Conservation (phyloP, 2,113 vertebrate species). For the Pterocles burchelli region DNA sequence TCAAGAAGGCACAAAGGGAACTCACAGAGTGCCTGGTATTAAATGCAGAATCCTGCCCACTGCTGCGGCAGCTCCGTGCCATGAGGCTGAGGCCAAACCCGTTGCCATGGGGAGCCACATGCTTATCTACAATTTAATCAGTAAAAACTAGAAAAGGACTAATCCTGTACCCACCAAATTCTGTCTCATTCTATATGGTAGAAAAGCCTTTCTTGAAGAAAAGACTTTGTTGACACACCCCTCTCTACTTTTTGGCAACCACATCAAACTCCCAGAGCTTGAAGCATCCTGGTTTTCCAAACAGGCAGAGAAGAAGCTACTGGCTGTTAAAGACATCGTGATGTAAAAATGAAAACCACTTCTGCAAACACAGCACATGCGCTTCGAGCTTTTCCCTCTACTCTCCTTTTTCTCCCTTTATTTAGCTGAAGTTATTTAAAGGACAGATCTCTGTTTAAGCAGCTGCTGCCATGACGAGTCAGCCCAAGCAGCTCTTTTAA, state of each 20-base stretch:
- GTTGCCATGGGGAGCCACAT: background rate
- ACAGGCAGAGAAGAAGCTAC: background rate
- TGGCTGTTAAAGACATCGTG: background rate
- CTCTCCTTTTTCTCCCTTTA: background rate
- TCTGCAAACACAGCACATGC: background rate
- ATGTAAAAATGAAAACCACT: background rate
- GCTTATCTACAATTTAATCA: rapidly evolving
- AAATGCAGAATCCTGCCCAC: background rate
- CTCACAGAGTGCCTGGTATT: rapidly evolving
- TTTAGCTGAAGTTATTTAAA: constrained; percentile 62
- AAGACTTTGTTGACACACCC: background rate
- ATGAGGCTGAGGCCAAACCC: rapidly evolving
- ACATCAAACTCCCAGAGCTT: background rate
- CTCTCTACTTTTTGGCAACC: background rate
- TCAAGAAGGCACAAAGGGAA: background rate
- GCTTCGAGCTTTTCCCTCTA: constrained; percentile 20
- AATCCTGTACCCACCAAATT: background rate
- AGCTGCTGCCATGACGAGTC: constrained; percentile 58
- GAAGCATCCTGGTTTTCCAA: background rate
- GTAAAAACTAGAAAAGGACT: background rate
- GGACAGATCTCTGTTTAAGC: constrained; percentile 68
- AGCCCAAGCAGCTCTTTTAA: constrained; percentile 51
- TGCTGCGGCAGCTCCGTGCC: background rate
- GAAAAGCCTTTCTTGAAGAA: background rate
- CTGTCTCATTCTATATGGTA: rapidly evolving